Base-by-base conservation (phyloP, 1,140 invertebrate genomes). In the Diachasma alloeum region DNA sequence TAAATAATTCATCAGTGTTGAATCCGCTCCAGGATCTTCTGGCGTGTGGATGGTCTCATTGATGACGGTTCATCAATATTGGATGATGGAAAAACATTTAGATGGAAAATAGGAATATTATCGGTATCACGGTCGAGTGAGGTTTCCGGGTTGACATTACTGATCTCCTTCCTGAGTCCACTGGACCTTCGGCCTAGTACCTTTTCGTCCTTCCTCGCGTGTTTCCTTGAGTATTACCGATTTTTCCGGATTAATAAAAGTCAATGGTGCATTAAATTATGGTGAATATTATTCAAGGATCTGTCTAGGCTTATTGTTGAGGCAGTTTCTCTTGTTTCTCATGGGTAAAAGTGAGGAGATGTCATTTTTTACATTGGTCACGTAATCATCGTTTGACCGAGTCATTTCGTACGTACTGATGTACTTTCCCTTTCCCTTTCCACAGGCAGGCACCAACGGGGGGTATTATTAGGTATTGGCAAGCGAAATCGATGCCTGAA, bases 321-420 rank as follows among this genome's bases (percentile, higher is more conserved):
- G 15, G n/a, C 15, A 53, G 48, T 53, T 63, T 63, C 59, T 26
- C 24, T 26, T 63, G 59, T 9, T 63, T 63, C 1, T 63, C 59
- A 63, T 5, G 3, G 24, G 59, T 63, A 63, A 63, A 63, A 63
- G 59, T 26, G 10, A 19, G 19, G n/a, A 63, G 19, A 63, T 63
- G 59, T 26, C 59, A 63, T 63, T 63, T 63, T 63, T 63, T 63
- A 63, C 22, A 63, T 63, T 63, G 10, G 59, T 63, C 59, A 63
- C 59, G 59, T 63, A 63, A 63, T 63, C 59, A 63, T 63, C 59
- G 59, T 63, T 63, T 63, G 59, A 63, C 59, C 59, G 24, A 63
- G 59, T 63, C 59, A 63, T 63, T 63, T 63, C 59, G 11, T 63
- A 63, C 59, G 59, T 63, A 63, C 59, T 63, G 59, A 63, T 63